phyloP scores from a whole-genome alignment of 2,113 vertebrate species.

The Callopanchax toddi region DNA sequence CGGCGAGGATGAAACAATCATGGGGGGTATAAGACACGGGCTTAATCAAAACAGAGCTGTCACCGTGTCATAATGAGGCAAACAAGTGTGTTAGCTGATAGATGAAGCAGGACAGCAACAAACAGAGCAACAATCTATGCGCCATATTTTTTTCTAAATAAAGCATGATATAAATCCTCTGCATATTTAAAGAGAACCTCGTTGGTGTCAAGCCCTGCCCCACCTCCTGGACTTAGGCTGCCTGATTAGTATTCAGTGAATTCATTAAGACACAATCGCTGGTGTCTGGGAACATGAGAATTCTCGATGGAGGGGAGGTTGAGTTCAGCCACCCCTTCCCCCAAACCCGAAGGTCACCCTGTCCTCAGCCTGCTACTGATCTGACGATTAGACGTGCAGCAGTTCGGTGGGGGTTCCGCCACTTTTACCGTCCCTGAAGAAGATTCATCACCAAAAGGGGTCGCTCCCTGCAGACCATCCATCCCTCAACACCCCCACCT shows the following conservation, averaged over 20 bases:
- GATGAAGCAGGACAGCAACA: slow-evolving; percentile 22
- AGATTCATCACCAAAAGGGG: slow-evolving; percentile 15
- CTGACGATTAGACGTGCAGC: slow-evolving; percentile 58
- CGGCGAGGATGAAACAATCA: slow-evolving; percentile 38
- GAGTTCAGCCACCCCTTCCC: slow-evolving; percentile 63
- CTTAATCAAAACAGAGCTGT: slow-evolving; percentile 42
- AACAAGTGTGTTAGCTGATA: slow-evolving; percentile 40
- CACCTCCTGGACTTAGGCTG: slow-evolving; percentile 65
- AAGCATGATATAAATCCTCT: slow-evolving; percentile 37
- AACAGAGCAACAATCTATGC: slow-evolving; percentile 6
- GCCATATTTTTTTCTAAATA: slow-evolving; percentile 11
- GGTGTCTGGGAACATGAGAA: slow-evolving; percentile 74
- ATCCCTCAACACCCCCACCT: slow-evolving; percentile 37
- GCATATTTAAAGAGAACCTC: slow-evolving; percentile 59
- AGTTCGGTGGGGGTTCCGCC: not conserved
- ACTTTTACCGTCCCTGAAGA: slow-evolving; percentile 35
- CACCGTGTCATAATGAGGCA: slow-evolving; percentile 42
- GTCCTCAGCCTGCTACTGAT: slow-evolving; percentile 63
- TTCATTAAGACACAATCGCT: slow-evolving; percentile 79
- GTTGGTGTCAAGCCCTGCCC: slow-evolving; percentile 57
- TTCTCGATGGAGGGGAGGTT: slow-evolving; percentile 67
- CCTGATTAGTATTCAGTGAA: slow-evolving; percentile 80
- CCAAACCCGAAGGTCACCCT: slow-evolving; percentile 73
- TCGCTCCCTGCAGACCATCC: slow-evolving; percentile 35
- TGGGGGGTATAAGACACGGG: slow-evolving; percentile 30